Base-by-base conservation (phyloP, 2,888 invertebrate species). In the Cinara cedri region DNA sequence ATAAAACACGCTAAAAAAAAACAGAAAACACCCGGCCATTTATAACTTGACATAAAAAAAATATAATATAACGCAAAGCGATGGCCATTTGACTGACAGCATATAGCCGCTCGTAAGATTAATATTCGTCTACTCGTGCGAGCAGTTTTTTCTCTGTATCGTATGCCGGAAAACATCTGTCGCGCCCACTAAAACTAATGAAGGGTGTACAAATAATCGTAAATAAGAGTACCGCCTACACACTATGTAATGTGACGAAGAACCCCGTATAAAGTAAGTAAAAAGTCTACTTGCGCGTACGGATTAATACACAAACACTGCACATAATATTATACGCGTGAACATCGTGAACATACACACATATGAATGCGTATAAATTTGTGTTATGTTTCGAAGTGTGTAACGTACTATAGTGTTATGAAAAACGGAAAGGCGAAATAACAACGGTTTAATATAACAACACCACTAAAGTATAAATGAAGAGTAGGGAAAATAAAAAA, bases 41-140 rank as follows among this genome's bases (percentile, higher is more conserved):
- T 65, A 57, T 55, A 66, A 55, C 13, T 46, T 19, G 26, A 14
- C 46, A 34, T 34, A 76, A 57, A 55, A 70, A 4, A 34, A 4
- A 34, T 34, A 34, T 34, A 34, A 34, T 49, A 49, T 34, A 60
- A 60, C 60, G 72, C 66, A 76, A 66, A 57, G 24, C 55, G 54
- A 66, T 66, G 55, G 75, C 19, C 46, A 26, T 66, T 66, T 44
- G 66, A 57, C 46, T 66, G 44, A 66, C 55, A 24, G 34, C 34
- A 19, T n/a, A n/a, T 66, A 57, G 42, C 54, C 46, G 14, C 42
- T 13, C 42, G 3, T 34, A 49, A 26, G 26, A 72, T 72, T 74
- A 74, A 75, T 34, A 65, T 75, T 75, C 54, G 42, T 65, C 74
- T 44, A 21, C 42, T 49, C 51, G 11, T 42, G 74, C 34, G 34